phyloP scores from a whole-genome alignment of 64 coral and sea anemone genomes.

The Dendronephthya gigantea region DNA sequence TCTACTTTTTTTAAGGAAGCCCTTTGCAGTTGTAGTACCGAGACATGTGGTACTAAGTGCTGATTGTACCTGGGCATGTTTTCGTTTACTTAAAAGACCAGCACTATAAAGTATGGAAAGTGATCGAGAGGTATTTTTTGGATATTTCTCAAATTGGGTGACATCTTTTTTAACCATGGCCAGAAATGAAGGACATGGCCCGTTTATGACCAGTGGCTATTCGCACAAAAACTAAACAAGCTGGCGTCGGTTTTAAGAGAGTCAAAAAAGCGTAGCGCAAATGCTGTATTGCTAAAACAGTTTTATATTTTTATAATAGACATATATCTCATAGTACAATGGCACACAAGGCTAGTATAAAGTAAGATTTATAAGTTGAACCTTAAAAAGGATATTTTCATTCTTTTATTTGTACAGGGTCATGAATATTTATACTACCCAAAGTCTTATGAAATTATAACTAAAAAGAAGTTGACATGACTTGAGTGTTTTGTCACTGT shows the following conservation, averaged over 20 bases:
- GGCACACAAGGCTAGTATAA: background rate
- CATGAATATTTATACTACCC: slow-evolving; percentile 3
- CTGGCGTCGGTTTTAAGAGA: background rate
- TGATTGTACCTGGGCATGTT: background rate
- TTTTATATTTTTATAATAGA: background rate
- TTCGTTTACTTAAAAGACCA: background rate
- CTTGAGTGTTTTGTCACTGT: background rate
- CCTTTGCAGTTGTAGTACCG: background rate
- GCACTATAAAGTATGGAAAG: background rate
- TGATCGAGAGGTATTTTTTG: background rate
- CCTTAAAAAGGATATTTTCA: background rate
- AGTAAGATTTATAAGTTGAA: background rate
- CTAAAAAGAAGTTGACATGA: background rate
- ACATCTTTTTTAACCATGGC: background rate
- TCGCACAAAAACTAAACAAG: too few relatives aligned
- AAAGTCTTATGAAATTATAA: background rate
- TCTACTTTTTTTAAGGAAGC: background rate
- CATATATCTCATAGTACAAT: background rate
- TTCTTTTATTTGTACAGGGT: background rate
- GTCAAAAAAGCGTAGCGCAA: background rate
- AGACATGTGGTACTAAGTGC: background rate
- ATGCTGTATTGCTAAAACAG: background rate
- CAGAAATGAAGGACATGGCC: too few relatives aligned
- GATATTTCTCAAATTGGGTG: background rate
- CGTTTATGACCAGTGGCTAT: too few relatives aligned